Percentiles rank a stretch among this genome's conserved stretches.
Evolutionary conservation across 2,888 invertebrate genomes (phyloP).

Genomic region (Dione juno): DNA sequence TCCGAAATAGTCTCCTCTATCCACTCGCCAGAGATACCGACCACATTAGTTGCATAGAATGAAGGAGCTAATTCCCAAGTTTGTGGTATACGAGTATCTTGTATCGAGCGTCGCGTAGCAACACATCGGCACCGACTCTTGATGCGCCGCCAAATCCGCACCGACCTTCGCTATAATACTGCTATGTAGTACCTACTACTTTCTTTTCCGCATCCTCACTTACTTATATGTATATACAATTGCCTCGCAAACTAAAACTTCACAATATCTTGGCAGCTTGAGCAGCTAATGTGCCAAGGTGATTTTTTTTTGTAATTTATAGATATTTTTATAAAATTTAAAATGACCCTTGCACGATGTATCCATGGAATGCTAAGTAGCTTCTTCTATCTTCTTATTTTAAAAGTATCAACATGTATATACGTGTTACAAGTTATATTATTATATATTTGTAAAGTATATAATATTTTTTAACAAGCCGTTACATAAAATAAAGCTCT

Average conservation of each 20-base stretch:
- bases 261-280: too few relatives aligned
- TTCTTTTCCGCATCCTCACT: not conserved
- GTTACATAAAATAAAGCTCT: not conserved
- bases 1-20: not conserved
- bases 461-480: too few relatives aligned
- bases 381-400: too few relatives aligned
- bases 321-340: too few relatives aligned
- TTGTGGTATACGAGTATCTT: not conserved
- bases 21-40: not conserved
- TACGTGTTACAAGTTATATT: too few relatives aligned
- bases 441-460: too few relatives aligned
- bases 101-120: conserved; percentile 1
- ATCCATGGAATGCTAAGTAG: too few relatives aligned
- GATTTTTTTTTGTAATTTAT: too few relatives aligned
- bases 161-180: conserved; percentile 7
- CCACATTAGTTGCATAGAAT: not conserved
- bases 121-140: conserved; percentile 12
- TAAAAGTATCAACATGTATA: too few relatives aligned
- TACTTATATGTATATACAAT: not conserved
- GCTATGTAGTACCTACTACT: not conserved
- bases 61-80: not conserved
- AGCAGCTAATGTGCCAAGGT: too few relatives aligned
- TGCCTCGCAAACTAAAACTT: too few relatives aligned
- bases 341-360: too few relatives aligned
- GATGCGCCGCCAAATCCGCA: conserved; percentile 28